Evolutionary conservation across 1,140 invertebrate genomes (phyloP).

Genomic region (Lepeophtheirus salmonis): DNA sequence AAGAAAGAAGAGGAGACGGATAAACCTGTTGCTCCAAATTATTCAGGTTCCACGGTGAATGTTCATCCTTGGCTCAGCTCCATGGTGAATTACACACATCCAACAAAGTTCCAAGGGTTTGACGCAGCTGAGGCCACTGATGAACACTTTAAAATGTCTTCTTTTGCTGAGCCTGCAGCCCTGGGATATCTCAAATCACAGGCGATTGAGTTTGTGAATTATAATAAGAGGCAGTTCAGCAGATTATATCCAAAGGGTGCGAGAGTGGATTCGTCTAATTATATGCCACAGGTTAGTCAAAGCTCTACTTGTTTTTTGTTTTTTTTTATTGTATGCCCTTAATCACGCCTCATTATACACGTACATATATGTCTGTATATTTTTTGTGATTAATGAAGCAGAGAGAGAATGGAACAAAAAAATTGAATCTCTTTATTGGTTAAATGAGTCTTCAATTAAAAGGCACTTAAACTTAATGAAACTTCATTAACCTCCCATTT

Average conservation of each 20-base stretch:
- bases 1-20: constrained; percentile 22
- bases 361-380: constrained; percentile 4
- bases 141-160: constrained; percentile 93
- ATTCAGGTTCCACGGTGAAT: constrained; percentile 92
- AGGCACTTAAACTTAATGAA: not conserved
- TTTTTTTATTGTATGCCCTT: no score
- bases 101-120: constrained; percentile 95
- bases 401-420: not conserved
- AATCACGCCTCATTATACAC: not conserved
- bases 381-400: not conserved
- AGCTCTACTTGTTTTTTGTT: not conserved
- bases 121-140: constrained; percentile 91
- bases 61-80: constrained; percentile 96
- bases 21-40: constrained; percentile 19
- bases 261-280: constrained; percentile 94
- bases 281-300: constrained; percentile 86
- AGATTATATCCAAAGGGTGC: constrained; percentile 97
- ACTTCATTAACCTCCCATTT: not conserved
- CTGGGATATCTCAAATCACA: constrained; percentile 83
- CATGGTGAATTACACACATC: constrained; percentile 98
- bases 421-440: not conserved
- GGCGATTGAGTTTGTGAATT: constrained; percentile 97
- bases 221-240: constrained; percentile 97
- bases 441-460: not conserved
- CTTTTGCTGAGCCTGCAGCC: constrained; percentile 88